Conservation (phyloP, 2,113 vertebrate species). For the Oostethus manadensis region DNA sequence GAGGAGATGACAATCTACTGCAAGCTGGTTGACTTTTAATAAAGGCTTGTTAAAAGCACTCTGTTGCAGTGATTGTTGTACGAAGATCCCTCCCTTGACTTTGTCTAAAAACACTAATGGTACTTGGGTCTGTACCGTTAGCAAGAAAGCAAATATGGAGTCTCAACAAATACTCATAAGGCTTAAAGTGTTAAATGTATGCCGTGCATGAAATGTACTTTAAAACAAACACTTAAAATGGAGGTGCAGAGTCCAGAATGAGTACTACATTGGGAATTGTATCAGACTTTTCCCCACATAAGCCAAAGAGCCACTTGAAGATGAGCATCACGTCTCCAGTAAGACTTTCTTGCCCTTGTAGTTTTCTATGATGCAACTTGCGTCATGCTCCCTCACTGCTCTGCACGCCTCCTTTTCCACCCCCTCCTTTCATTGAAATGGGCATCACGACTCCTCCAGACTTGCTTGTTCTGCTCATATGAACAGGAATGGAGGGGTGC, state of each 20-base stretch:
- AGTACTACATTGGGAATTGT: too few relatives aligned
- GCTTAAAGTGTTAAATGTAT: too few relatives aligned
- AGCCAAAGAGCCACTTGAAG: conserved; percentile 5
- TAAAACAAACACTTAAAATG: neutral
- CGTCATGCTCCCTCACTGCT: conserved; percentile 24
- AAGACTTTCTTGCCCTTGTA: conserved; percentile 11
- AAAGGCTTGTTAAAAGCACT: conserved; percentile 36
- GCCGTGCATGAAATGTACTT: too few relatives aligned
- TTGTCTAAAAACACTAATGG: conserved; percentile 5
- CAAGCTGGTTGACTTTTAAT: conserved; percentile 32
- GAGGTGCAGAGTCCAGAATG: neutral
- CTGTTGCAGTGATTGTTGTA: conserved; percentile 1
- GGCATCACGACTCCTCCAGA: conserved; percentile 68
- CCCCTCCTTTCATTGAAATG: conserved; percentile 63
- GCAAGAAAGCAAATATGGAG: too few relatives aligned
- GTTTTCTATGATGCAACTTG: conserved; percentile 29
- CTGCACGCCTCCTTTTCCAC: conserved; percentile 22
- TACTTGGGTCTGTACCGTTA: neutral
- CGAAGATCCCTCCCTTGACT: conserved; percentile 15
- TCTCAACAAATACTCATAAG: too few relatives aligned
- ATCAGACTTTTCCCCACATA: neutral
- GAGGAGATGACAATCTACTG: neutral
- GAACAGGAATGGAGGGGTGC: conserved; percentile 60
- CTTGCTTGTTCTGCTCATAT: conserved; percentile 55
- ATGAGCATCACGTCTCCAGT: conserved; percentile 18